Conservation (phyloP, 2,888 invertebrate species). For the Nineta flava region DNA sequence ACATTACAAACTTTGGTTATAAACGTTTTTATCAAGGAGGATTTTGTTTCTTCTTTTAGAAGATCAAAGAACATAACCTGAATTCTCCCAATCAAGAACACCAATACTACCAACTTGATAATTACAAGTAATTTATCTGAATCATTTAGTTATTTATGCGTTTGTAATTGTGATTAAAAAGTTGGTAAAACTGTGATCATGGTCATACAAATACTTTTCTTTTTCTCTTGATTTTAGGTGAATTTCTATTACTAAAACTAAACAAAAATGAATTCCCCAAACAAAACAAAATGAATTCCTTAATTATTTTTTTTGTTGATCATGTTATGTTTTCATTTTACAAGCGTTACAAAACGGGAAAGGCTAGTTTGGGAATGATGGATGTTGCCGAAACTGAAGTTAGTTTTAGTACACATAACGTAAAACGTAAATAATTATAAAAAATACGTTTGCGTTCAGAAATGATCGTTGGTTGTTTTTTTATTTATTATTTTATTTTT, state of each 20-base stretch:
- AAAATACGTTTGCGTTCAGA: too few species aligned
- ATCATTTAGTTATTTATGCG: too few species aligned
- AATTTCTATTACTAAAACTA: background rate
- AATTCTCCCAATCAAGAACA: too few species aligned
- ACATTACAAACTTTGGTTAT: background rate
- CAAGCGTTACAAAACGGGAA: conserved; percentile 3
- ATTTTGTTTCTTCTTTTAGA: too few species aligned
- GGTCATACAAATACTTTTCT: background rate
- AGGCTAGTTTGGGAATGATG: conserved; percentile 2
- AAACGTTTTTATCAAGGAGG: background rate
- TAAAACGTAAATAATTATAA: too few species aligned
- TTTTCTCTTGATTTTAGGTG: background rate
- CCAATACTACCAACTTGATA: too few species aligned
- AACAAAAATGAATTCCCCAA: background rate
- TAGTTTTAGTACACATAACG: background rate
- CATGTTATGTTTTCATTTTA: background rate
- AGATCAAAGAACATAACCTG: too few species aligned
- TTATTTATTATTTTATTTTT: too few species aligned
- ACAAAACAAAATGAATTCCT: background rate
- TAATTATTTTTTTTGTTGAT: background rate
- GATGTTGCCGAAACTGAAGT: conserved; percentile 1
- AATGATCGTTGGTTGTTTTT: too few species aligned
- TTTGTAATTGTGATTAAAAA: too few species aligned
- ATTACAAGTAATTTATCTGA: too few species aligned
- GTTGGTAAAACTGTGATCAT: too few species aligned